Base-by-base conservation (phyloP, 2,113 vertebrate species). In the Mobula hypostoma region DNA sequence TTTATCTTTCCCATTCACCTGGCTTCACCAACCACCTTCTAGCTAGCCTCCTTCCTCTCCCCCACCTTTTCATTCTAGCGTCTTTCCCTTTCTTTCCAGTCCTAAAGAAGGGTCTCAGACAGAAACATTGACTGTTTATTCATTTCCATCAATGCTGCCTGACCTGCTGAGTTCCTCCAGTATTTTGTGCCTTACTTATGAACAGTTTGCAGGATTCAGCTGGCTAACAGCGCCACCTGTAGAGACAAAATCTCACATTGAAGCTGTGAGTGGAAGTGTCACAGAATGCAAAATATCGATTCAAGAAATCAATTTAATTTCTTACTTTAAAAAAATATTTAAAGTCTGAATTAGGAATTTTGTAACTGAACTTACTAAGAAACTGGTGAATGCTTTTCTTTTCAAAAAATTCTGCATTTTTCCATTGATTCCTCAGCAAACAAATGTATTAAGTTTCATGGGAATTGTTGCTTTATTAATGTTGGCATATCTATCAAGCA, bases 151-250 rank as follows among this genome's bases (percentile, higher is more conserved):
- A 1, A 48, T 48, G 3, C 3, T 48, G 48, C 48, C 48, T 48
- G 48, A 48, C 48, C 48, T 48, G 48, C 48, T 48, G 1, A 2
- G 48, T 48, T 48, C 3, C 48, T 48, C 48, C 1, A 48, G 48
- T 48, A 48, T 48, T 48, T 48, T 48, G 48, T 48, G 48, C 3
- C 0, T 3, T 90, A n/a, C 17, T 66, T 63, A 1, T 66, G 29
- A 7, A 2, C 6, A 32, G 29, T 17, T 6, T 8, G n/a, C 29
- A 87, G 83, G 83, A 29, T 40, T 80, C 40, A 32, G 5, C 48
- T 90, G 66, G 85, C 85, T 66, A 36, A 90, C 85, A 90, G 85
- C 85, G 85, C 85, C 85, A 90, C n/a, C 85, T 90, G 29, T 66
- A 61, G 29, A 12, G 14, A 19, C 1, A 15, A 66, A 90, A 63